These are phyloP conservation scores for Lepidurus couesii DNA, from an alignment of 1,140 invertebrate genomes.

Conservation along the genomic window DNA sequence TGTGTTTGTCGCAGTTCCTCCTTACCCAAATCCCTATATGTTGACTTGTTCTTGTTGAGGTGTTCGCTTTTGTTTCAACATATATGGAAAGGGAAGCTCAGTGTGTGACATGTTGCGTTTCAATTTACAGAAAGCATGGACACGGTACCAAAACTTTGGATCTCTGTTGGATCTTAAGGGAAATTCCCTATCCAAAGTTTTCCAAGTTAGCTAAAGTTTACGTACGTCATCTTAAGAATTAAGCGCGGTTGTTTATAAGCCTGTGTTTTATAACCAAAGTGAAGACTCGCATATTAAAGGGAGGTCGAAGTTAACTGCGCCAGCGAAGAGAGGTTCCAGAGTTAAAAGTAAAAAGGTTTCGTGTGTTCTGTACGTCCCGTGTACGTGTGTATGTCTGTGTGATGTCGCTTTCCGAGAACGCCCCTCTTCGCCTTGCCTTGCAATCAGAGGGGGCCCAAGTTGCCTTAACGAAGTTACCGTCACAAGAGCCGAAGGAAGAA, in stretches of 20 bases:
- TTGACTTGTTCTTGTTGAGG: no score
- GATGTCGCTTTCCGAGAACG: constrained; percentile 12
- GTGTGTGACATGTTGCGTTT: no score
- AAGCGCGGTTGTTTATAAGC: neutral
- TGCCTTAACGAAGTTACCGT: constrained; percentile 21
- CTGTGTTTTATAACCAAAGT: neutral
- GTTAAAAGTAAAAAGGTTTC: neutral
- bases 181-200: no score
- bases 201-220: no score
- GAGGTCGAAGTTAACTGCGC: neutral
- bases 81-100: no score
- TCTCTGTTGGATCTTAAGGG: no score
- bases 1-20: no score
- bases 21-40: no score
- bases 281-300: neutral
- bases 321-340: neutral
- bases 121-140: no score
- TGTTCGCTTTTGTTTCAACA: no score
- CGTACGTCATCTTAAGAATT: no score
- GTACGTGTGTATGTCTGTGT: neutral
- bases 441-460: constrained; percentile 20
- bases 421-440: constrained; percentile 17
- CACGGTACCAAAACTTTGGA: no score
- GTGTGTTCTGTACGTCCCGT: neutral
- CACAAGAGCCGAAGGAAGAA: constrained; percentile 18